phyloP scores from a whole-genome alignment of 2,888 invertebrate genomes.

The Tinea semifulvella region DNA sequence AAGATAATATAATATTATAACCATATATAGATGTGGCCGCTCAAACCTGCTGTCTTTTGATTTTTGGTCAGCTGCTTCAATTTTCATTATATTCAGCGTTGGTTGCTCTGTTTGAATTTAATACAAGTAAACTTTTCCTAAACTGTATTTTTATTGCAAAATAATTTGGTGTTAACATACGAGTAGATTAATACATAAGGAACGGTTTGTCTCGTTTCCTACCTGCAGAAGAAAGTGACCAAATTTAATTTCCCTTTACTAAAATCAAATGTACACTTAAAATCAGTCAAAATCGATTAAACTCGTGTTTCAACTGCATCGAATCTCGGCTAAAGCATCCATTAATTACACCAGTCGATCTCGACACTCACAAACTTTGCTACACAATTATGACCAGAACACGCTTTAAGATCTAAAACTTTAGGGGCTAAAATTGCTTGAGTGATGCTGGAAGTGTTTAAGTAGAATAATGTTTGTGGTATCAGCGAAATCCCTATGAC shows the following conservation, averaged over 20 bases:
- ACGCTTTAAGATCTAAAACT: not conserved
- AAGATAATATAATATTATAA: too few species aligned
- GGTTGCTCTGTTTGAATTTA: too few species aligned
- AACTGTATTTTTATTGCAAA: too few species aligned
- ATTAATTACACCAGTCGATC: constrained; percentile 11
- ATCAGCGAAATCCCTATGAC: constrained; percentile 11
- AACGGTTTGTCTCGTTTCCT: not conserved
- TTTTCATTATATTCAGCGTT: too few species aligned
- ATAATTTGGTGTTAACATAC: too few species aligned
- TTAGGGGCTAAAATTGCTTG: not conserved
- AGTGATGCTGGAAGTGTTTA: not conserved
- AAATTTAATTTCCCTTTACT: constrained; percentile 4
- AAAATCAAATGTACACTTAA: constrained; percentile 9
- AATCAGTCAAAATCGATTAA: constrained; percentile 9
- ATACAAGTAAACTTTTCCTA: too few species aligned
- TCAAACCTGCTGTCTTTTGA: too few species aligned
- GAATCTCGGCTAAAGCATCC: constrained; percentile 4
- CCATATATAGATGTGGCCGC: too few species aligned
- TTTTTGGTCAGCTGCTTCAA: too few species aligned
- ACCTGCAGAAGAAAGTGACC: not conserved
- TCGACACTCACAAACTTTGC: not conserved
- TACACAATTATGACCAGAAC: not conserved
- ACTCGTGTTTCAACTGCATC: constrained; percentile 10
- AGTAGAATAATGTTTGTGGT: not conserved
- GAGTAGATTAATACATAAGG: not conserved